These are phyloP conservation scores for Lepus americanus DNA, from an alignment of 2,113 vertebrate genomes.

Conservation along the genomic window DNA sequence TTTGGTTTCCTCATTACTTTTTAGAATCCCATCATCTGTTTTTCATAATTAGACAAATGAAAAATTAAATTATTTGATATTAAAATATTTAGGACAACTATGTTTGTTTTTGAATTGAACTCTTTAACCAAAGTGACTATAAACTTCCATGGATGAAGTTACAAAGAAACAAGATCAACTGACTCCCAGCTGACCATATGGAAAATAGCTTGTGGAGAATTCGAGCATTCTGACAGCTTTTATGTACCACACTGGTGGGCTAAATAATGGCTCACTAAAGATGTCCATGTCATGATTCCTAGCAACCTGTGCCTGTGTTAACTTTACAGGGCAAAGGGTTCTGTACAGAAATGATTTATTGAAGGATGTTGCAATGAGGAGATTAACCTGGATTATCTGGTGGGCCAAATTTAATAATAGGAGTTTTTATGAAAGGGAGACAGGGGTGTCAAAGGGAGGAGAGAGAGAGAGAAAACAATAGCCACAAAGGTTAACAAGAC, in stretches of 20 bases:
- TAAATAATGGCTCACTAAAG: neutral
- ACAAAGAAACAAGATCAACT: neutral
- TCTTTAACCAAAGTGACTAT: neutral
- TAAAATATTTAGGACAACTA: slow-evolving; percentile 9
- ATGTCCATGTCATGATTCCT: neutral
- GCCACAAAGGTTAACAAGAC: neutral
- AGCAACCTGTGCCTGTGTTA: neutral
- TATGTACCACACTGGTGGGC: neutral
- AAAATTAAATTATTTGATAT: neutral
- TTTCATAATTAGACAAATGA: neutral
- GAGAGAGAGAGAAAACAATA: neutral
- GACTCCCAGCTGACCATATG: neutral
- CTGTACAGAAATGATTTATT: neutral
- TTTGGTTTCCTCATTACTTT: neutral
- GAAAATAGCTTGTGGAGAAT: neutral
- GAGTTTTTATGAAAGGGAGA: neutral
- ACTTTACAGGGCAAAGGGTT: neutral
- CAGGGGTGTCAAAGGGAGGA: neutral
- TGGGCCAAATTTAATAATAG: neutral
- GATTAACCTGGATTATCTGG: neutral
- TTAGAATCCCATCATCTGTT: neutral
- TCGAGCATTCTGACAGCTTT: neutral
- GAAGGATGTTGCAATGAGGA: neutral
- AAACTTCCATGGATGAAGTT: neutral
- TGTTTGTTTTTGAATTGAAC: neutral